Evolutionary conservation across 2,888 invertebrate species (phyloP).

Genomic region (Trissoscelio sp.): DNA sequence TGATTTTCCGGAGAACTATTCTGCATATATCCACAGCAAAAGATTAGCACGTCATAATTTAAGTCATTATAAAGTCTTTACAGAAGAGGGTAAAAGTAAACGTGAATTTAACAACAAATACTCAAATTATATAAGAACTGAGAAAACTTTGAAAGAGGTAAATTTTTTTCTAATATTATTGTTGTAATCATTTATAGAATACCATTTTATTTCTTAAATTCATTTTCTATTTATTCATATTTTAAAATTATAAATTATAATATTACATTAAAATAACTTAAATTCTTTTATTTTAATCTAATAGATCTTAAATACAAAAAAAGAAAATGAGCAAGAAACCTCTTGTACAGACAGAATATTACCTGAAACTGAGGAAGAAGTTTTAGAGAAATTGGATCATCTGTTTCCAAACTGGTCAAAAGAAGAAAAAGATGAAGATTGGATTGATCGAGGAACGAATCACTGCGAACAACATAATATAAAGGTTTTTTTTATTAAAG

Average conservation of each 20-base stretch:
- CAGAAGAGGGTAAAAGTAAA: neutral
- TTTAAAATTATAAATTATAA: too few relatives aligned
- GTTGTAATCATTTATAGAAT: neutral
- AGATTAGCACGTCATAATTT: constrained; percentile 92
- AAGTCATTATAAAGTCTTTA: constrained; percentile 83
- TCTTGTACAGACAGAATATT: constrained; percentile 88
- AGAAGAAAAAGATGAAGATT: constrained; percentile 6
- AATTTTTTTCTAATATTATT: neutral
- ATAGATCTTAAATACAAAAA: too few relatives aligned
- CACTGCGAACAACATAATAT: constrained; percentile 74
- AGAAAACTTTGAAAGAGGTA: constrained; percentile 18
- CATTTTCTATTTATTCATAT: too few relatives aligned
- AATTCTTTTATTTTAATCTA: too few relatives aligned
- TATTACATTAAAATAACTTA: too few relatives aligned
- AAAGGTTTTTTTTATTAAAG: constrained; percentile 62
- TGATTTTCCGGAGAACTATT: constrained; percentile 88
- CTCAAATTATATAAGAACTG: neutral
- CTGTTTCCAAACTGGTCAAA: constrained; percentile 88
- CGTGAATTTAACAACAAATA: neutral
- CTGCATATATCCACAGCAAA: constrained; percentile 95
- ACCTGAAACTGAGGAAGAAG: constrained; percentile 80
- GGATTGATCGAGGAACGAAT: constrained; percentile 73
- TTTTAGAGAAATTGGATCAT: constrained; percentile 82
- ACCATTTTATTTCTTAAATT: neutral
- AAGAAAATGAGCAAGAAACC: too few relatives aligned